phyloP scores from a whole-genome alignment of 2,888 invertebrate genomes.

The Dynastes maya region DNA sequence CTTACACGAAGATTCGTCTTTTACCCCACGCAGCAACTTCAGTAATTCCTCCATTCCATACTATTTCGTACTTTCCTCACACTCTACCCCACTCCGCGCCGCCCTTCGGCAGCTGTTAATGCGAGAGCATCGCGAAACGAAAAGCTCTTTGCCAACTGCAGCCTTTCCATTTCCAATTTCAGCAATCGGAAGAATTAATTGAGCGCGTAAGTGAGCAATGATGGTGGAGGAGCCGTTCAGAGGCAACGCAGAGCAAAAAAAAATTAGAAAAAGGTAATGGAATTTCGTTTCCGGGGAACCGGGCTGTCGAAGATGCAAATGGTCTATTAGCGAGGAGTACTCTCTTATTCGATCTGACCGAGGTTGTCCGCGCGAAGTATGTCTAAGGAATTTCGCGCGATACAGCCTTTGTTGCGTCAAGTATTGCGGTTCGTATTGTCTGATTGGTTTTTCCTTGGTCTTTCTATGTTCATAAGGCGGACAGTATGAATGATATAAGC shows the following conservation, averaged over 20 bases:
- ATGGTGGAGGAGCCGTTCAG: neutral
- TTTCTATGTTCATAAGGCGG: neutral
- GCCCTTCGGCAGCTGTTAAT: neutral
- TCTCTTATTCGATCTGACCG: neutral
- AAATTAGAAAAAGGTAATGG: slow-evolving; percentile 36
- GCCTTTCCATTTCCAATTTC: slow-evolving; percentile 42
- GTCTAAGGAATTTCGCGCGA: neutral
- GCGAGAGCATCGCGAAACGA: slow-evolving; percentile 3
- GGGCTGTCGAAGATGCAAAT: slow-evolving; percentile 41
- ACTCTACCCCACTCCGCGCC: neutral
- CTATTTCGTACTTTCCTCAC: slow-evolving; percentile 19
- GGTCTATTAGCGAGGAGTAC: slow-evolving; percentile 42
- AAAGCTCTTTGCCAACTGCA: slow-evolving; percentile 44
- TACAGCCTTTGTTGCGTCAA: neutral
- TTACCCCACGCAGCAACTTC: too few species aligned
- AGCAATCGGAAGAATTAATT: slow-evolving; percentile 46
- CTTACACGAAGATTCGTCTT: too few species aligned
- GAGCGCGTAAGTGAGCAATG: slow-evolving; percentile 34
- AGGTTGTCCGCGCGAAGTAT: neutral
- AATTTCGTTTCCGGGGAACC: slow-evolving; percentile 22
- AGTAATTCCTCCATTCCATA: too few species aligned
- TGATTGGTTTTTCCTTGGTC: neutral
- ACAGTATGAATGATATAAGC: neutral
- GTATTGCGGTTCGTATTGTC: neutral
- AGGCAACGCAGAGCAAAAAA: neutral